Evolutionary conservation across 2,888 invertebrate genomes (phyloP).

Genomic region (Hyalella azteca): DNA sequence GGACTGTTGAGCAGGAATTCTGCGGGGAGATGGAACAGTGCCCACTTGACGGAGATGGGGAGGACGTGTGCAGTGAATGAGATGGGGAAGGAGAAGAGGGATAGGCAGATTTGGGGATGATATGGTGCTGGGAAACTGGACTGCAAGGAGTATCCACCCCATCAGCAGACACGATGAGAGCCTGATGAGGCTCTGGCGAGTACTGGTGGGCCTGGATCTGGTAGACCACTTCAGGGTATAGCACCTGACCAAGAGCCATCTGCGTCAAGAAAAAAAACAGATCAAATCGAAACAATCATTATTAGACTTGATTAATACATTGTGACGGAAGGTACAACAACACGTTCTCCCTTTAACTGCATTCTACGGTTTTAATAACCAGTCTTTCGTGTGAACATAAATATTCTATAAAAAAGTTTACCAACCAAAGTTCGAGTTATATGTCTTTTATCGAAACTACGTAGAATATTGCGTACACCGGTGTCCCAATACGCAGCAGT

Average conservation of each 20-base stretch:
- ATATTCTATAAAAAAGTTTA: too few relatives aligned
- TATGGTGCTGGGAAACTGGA: constrained; percentile 30
- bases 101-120: constrained; percentile 16
- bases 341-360: too few relatives aligned
- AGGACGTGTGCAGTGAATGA: neutral
- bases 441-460: too few relatives aligned
- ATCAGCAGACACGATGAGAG: constrained; percentile 1
- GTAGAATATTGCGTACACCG: too few relatives aligned
- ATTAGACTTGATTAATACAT: too few relatives aligned
- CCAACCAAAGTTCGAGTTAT: too few relatives aligned
- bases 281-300: too few relatives aligned
- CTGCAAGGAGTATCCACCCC: neutral
- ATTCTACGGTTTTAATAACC: too few relatives aligned
- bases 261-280: neutral
- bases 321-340: too few relatives aligned
- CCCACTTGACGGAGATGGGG: neutral
- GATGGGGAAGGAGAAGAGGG: constrained; percentile 16
- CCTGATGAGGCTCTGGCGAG: constrained; percentile 25
- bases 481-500: too few relatives aligned
- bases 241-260: neutral
- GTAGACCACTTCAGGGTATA: constrained; percentile 28
- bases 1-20: neutral
- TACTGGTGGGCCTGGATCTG: constrained; percentile 25
- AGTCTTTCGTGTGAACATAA: too few relatives aligned
- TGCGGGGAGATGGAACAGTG: neutral